phyloP scores from a whole-genome alignment of 2,113 vertebrate genomes.

The Hemicordylus capensis region DNA sequence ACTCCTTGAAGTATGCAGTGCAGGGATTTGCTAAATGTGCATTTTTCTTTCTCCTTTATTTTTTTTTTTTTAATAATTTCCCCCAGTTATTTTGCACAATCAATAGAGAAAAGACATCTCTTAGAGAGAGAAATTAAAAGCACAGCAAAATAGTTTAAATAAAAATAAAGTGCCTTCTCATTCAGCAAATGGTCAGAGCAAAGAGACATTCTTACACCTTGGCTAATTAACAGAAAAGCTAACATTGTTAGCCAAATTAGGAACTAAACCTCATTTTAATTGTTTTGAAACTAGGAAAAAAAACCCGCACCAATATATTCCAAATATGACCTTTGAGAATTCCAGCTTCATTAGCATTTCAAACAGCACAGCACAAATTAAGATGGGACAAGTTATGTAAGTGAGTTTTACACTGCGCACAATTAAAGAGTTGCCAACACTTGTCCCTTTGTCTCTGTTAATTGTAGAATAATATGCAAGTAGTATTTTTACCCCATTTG shows the following conservation, averaged over 20 bases:
- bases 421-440: constrained; percentile 67
- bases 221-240: constrained; percentile 67
- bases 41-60: constrained; percentile 47
- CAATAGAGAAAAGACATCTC: background rate
- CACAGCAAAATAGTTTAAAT: constrained; percentile 31
- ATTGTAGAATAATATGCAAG: constrained; percentile 53
- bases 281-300: constrained; percentile 60
- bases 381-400: constrained; percentile 61
- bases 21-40: constrained; percentile 71
- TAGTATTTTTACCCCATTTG: constrained; percentile 42
- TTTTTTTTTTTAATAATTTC: constrained; percentile 30
- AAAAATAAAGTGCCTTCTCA: constrained; percentile 29
- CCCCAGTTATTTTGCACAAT: constrained; percentile 59
- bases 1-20: constrained; percentile 65
- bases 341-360: constrained; percentile 76
- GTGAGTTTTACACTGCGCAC: constrained; percentile 56
- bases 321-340: constrained; percentile 79
- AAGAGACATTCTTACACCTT: constrained; percentile 45
- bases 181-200: constrained; percentile 64
- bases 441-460: constrained; percentile 59
- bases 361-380: constrained; percentile 72
- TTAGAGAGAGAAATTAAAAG: constrained; percentile 20
- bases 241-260: constrained; percentile 64
- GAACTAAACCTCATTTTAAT: constrained; percentile 73
- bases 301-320: constrained; percentile 62